These are phyloP conservation scores for Hexactinellida sp. DNA, from an alignment of 37 sponge, comb jelly and placozoan species.

Conservation along the genomic window DNA sequence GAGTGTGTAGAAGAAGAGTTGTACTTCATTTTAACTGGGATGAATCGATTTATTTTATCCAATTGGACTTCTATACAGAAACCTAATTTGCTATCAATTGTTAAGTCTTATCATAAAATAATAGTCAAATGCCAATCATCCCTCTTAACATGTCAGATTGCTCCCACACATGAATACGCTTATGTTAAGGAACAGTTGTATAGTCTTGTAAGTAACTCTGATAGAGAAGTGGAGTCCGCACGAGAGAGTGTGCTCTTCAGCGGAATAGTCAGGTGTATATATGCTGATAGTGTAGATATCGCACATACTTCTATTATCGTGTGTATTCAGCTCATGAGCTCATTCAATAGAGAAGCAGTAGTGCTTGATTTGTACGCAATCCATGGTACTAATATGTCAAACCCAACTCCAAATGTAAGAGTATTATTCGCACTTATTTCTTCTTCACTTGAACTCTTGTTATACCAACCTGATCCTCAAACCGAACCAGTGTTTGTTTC, in stretches of 20 bases:
- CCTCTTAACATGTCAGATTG: background rate
- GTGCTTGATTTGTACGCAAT: background rate
- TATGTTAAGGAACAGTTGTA: background rate
- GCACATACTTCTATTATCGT: background rate
- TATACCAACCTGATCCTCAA: background rate
- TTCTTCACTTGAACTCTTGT: background rate
- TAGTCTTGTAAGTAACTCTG: background rate
- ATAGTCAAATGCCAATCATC: background rate
- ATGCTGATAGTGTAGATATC: background rate
- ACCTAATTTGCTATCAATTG: background rate
- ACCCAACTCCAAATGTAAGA: background rate
- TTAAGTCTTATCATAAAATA: background rate
- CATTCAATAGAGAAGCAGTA: background rate
- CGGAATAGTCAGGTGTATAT: background rate
- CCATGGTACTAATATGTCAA: background rate
- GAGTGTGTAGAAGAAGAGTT: background rate
- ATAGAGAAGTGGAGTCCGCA: background rate
- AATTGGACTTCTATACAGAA: no score
- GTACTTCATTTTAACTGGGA: conserved; percentile 2
- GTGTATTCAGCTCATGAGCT: background rate
- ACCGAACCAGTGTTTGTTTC: background rate
- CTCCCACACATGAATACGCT: background rate
- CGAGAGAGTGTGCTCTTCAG: background rate
- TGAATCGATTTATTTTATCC: no score
- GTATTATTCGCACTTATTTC: background rate